These are phyloP conservation scores for Drosophila infuscata DNA, from an alignment of 2,888 invertebrate genomes.

Conservation along the genomic window DNA sequence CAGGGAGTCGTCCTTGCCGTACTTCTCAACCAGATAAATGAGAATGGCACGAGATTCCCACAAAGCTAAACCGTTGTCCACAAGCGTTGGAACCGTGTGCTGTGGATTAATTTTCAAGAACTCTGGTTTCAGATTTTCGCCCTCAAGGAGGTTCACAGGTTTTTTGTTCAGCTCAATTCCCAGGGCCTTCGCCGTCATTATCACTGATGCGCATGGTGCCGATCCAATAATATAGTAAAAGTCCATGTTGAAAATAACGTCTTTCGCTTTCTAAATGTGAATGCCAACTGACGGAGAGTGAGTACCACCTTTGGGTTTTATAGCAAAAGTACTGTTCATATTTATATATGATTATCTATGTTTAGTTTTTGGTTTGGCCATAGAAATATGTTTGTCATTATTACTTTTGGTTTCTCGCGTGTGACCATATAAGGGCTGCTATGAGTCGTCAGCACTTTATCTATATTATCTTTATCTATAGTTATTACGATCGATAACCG, in stretches of 20 bases:
- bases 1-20: conserved; percentile 90
- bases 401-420: conserved; percentile 7
- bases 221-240: conserved; percentile 81
- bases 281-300: not conserved
- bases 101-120: conserved; percentile 91
- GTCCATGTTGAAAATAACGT: conserved; percentile 42
- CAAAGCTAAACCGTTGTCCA: conserved; percentile 91
- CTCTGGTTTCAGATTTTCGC: conserved; percentile 89
- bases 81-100: conserved; percentile 92
- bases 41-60: conserved; percentile 95
- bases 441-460: not conserved
- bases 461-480: not conserved
- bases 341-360: conserved; percentile 3
- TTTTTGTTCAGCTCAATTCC: conserved; percentile 89
- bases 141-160: conserved; percentile 86
- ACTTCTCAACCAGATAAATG: conserved; percentile 91
- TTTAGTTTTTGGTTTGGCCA: not conserved
- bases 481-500: not conserved
- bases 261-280: not conserved
- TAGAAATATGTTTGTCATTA: conserved; percentile 9
- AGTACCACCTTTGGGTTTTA: conserved; percentile 12
- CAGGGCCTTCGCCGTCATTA: conserved; percentile 88
- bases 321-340: conserved; percentile 3
- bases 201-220: conserved; percentile 88
- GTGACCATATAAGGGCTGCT: not conserved